These are phyloP conservation scores for Cantharis rufa DNA, from an alignment of 2,888 invertebrate species.

Conservation along the genomic window DNA sequence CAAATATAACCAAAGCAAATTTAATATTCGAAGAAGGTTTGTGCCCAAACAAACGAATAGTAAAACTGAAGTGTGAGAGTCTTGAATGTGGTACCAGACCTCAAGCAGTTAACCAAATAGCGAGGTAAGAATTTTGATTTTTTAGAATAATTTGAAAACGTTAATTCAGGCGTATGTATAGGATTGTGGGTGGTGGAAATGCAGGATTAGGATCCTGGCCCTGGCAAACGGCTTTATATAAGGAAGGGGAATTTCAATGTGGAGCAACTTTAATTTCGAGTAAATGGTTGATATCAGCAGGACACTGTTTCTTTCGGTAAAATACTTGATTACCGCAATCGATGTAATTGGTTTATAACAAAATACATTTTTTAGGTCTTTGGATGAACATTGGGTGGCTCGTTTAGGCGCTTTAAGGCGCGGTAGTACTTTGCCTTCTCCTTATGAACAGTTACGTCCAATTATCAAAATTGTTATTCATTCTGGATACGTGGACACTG, in stretches of 20 bases:
- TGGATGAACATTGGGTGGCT: constrained; percentile 79
- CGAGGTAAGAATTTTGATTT: constrained; percentile 61
- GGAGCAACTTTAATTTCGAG: constrained; percentile 74
- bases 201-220: constrained; percentile 80
- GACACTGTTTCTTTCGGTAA: constrained; percentile 82
- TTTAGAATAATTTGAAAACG: background rate
- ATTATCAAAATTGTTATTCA: constrained; percentile 71
- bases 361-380: constrained; percentile 59
- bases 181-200: constrained; percentile 81
- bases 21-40: constrained; percentile 68
- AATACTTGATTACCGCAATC: constrained; percentile 43
- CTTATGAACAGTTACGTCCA: constrained; percentile 72
- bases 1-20: constrained; percentile 62
- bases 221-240: constrained; percentile 85
- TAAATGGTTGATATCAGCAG: constrained; percentile 78
- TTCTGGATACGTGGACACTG: constrained; percentile 74
- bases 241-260: constrained; percentile 84
- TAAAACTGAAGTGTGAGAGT: constrained; percentile 69
- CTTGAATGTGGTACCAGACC: constrained; percentile 75
- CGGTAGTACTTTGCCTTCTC: constrained; percentile 73
- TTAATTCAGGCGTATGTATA: constrained; percentile 55
- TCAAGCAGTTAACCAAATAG: constrained; percentile 66
- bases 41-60: constrained; percentile 66
- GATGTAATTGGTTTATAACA: background rate
- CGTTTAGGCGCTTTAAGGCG: constrained; percentile 75